Conservation (phyloP, 2,888 invertebrate species). For the Polydrusus cervinus region DNA sequence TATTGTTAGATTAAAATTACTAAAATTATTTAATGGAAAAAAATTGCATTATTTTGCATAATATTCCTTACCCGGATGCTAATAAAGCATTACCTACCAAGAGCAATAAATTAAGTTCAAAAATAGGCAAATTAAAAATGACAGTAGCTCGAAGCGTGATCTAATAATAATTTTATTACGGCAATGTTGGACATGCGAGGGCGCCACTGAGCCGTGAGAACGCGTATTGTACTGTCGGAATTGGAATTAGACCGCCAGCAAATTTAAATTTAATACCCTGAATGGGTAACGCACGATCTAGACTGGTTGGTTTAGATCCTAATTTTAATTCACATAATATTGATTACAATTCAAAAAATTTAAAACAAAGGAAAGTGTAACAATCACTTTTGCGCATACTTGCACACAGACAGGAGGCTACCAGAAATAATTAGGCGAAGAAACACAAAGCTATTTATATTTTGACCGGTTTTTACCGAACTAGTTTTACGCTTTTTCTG, state of each 20-base stretch:
- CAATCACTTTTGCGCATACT: too few species aligned
- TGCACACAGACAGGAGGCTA: too few species aligned
- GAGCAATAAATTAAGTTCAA: conserved; percentile 25
- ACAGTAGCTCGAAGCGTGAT: conserved; percentile 51
- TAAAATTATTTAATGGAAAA: neutral
- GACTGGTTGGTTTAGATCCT: conserved; percentile 33
- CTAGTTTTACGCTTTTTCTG: too few species aligned
- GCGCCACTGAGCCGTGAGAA: conserved; percentile 55
- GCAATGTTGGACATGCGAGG: conserved; percentile 46
- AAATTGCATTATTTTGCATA: neutral
- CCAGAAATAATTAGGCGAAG: too few species aligned
- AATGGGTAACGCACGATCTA: conserved; percentile 41
- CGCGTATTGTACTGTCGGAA: conserved; percentile 46
- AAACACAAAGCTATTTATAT: too few species aligned
- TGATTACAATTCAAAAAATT: too few species aligned
- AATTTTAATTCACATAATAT: neutral
- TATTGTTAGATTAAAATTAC: too few species aligned
- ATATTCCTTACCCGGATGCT: neutral
- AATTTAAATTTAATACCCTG: conserved; percentile 42
- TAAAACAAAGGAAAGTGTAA: too few species aligned
- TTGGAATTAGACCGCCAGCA: conserved; percentile 41
- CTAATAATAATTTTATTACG: conserved; percentile 52
- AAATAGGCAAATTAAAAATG: conserved; percentile 42
- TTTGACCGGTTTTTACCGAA: too few species aligned
- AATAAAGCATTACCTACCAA: neutral